Conservation (phyloP, 2,888 invertebrate genomes). For the Ommatoiulus sabulosus region DNA sequence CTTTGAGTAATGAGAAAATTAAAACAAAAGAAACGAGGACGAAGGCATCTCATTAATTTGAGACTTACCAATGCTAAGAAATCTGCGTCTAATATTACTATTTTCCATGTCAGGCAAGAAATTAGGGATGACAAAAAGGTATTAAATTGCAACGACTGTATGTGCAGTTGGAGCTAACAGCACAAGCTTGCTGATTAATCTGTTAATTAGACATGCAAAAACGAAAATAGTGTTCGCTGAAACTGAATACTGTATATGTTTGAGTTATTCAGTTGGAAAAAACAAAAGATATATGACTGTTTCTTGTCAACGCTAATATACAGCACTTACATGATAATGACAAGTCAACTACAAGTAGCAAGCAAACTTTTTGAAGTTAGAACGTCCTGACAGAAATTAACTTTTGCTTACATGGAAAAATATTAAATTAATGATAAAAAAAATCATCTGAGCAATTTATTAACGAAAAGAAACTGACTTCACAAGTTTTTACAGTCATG, state of each 20-base stretch:
- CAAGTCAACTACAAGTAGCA: background rate
- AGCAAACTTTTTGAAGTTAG: background rate
- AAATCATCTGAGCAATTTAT: too few species aligned
- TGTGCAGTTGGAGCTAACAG: background rate
- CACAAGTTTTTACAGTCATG: too few species aligned
- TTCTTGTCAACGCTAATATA: background rate
- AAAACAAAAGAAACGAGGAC: constrained; percentile 29
- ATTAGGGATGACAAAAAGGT: constrained; percentile 35
- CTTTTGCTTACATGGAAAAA: background rate
- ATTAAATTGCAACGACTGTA: constrained; percentile 1
- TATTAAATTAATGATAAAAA: too few species aligned
- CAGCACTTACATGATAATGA: background rate
- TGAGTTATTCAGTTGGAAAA: background rate
- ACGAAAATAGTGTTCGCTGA: constrained; percentile 15
- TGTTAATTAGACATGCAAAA: constrained; percentile 39
- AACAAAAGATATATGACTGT: background rate
- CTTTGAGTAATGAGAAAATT: constrained; percentile 53
- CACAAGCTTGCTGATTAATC: constrained; percentile 32
- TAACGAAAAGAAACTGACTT: too few species aligned
- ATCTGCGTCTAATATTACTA: constrained; percentile 26
- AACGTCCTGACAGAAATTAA: background rate
- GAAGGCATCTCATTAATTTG: constrained; percentile 50
- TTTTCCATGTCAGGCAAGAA: constrained; percentile 25
- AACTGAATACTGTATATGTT: background rate
- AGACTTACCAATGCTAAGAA: constrained; percentile 45